Base-by-base conservation (phyloP, 2,888 invertebrate species). In the Amblyjoppa proteus region DNA sequence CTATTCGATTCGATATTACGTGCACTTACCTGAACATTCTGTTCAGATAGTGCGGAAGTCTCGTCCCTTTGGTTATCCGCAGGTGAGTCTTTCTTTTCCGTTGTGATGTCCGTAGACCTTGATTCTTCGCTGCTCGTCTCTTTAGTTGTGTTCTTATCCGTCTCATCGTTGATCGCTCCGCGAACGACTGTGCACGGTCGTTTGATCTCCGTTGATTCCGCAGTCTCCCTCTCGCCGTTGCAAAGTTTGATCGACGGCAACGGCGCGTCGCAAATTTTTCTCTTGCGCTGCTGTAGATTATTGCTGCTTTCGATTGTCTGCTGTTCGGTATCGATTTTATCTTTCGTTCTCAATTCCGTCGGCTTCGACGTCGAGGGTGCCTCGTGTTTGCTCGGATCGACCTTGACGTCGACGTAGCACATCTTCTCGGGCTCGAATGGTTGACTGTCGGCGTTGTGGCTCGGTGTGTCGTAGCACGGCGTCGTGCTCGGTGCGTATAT, bases 401-500 rank as follows among this genome's bases (percentile, higher is more conserved):
- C 53, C 11, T 79, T 75, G 0, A 82, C 74, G 20, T 88, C 86
- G 16, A 84, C 79, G 81, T 88, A 87, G 49, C 87, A 87, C 66
- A 83, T 84, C 83, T 88, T 88, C n/a, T 81, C 87, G 1, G 86
- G 56, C 69, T 88, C 88, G 70, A 80, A 87, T 6, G 87, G 81
- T 45, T 87, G 83, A 73, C 85, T 87, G 84, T 84, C 93, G 31
- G 89, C 89, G 51, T 89, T 92, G 74, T 93, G 90, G 56, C 91
- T 90, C 0, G 93, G 93, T 3, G 93, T 94, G 38, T 92, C 92
- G 83, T 93, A 93, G 68, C 91, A 92, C 0, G 94, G 93, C 6
- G 94, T 93, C 9, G 91, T 84, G 77, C 92, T 92, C 0, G 94
- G 94, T 5, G 93, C 93, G 20, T 94, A 94, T 58, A 93, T 91